A percentile compares a stretch with the other conserved stretches of the same genome.
These are phyloP conservation scores for Parambassis ranga DNA, from an alignment of 2,797 vertebrate species.

Conservation along the genomic window DNA sequence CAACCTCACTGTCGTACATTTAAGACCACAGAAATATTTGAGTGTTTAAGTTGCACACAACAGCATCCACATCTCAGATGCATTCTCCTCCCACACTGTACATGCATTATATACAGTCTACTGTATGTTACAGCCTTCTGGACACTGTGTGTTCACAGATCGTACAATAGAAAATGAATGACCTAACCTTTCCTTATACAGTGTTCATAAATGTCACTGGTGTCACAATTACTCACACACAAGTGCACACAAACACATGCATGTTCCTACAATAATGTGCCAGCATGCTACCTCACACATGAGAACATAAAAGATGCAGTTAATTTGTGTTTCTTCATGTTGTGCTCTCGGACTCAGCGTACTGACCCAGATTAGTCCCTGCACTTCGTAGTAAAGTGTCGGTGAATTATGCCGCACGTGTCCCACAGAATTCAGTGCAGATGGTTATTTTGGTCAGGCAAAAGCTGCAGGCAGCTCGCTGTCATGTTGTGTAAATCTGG, in stretches of 20 bases:
- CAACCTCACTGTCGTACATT: background rate
- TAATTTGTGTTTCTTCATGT: background rate
- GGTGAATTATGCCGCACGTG: constrained; percentile 46
- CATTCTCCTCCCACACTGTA: background rate
- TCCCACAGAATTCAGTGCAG: constrained; percentile 37
- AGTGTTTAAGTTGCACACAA: background rate
- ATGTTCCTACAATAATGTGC: background rate
- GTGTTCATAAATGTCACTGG: constrained; percentile 43
- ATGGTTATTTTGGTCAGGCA: constrained; percentile 58
- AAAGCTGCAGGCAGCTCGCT: constrained; percentile 48
- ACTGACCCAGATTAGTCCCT: constrained; percentile 42
- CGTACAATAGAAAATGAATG: constrained; percentile 25
- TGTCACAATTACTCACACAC: constrained; percentile 27
- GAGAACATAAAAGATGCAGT: background rate
- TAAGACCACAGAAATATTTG: background rate
- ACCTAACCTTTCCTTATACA: constrained; percentile 38
- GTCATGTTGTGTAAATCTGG: constrained; percentile 52
- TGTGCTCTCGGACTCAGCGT: background rate
- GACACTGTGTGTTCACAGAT: constrained; percentile 35
- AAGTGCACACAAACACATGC: background rate
- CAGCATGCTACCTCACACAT: background rate
- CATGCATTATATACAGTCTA: background rate
- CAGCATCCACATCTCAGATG: background rate
- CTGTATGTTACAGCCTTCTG: constrained; percentile 1
- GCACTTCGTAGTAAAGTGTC: constrained; percentile 34